A percentile compares a stretch with the other conserved stretches of the same genome.
Evolutionary conservation across 2,888 invertebrate genomes (phyloP).

Genomic region (Himalopsyche tibetana): DNA sequence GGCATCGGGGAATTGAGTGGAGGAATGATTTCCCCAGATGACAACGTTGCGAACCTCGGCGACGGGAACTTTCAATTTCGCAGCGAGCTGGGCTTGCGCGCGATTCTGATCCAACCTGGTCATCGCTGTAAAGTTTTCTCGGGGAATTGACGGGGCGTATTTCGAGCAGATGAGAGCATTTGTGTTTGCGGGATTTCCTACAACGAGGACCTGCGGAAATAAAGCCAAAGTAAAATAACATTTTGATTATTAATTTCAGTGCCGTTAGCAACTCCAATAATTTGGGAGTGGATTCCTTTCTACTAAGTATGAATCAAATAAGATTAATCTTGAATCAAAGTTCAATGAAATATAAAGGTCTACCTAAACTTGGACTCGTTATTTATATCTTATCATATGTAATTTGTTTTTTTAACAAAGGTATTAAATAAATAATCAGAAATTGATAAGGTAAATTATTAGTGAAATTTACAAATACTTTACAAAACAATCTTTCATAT

Average conservation of each 20-base stretch:
- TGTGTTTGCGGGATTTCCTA: constrained; percentile 99
- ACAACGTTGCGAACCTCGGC: constrained; percentile 91
- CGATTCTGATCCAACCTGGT: constrained; percentile 99
- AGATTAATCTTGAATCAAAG: not conserved
- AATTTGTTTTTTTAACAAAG: not conserved
- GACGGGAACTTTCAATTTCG: constrained; percentile 82
- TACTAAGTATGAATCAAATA: not conserved
- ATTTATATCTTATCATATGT: constrained; percentile 17
- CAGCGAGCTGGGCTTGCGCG: constrained; percentile 91
- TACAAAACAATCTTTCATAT: too few relatives aligned
- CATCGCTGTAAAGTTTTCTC: constrained; percentile 98
- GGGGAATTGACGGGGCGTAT: constrained; percentile 96
- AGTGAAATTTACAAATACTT: too few relatives aligned
- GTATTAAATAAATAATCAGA: not conserved
- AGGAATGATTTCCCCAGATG: constrained; percentile 99
- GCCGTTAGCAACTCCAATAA: too few relatives aligned
- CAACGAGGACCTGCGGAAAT: constrained; percentile 82
- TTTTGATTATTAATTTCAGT: not conserved
- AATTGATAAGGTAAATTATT: not conserved
- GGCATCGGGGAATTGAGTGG: constrained; percentile 98
- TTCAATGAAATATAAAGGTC: not conserved
- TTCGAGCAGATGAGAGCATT: constrained; percentile 97
- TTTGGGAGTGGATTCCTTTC: too few relatives aligned
- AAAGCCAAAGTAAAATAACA: not conserved
- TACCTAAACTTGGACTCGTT: not conserved